Evolutionary conservation across 2,113 vertebrate genomes (phyloP).

Genomic region (Heterotilapia buettikoferi): DNA sequence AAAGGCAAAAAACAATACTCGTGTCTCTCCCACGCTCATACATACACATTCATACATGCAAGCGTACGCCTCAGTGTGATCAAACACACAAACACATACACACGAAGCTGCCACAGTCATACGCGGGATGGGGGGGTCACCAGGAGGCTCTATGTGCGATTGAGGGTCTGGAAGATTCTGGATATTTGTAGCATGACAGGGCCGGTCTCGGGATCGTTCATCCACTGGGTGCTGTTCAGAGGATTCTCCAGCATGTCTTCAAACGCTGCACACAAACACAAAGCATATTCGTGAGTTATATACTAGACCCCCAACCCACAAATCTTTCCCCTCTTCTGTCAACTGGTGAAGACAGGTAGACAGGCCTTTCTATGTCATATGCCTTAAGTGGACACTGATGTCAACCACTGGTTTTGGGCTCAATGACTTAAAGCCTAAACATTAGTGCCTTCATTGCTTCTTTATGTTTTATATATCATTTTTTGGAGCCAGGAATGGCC

Average conservation of each 20-base stretch:
- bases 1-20: constrained; percentile 57
- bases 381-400: neutral
- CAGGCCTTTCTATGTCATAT: neutral
- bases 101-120: constrained; percentile 44
- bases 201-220: constrained; percentile 98
- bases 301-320: neutral
- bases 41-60: neutral
- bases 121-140: neutral
- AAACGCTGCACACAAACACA: constrained; percentile 57
- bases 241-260: constrained; percentile 99
- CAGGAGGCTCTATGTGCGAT: constrained; percentile 82
- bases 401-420: neutral
- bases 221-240: constrained; percentile 98
- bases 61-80: neutral
- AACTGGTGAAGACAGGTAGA: neutral
- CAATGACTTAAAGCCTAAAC: neutral
- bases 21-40: constrained; percentile 28
- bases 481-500: neutral
- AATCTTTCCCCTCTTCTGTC: neutral
- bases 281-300: neutral
- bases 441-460: neutral
- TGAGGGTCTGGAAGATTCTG: constrained; percentile 98
- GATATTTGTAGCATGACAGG: constrained; percentile 99
- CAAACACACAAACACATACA: constrained; percentile 12
- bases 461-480: neutral